Base-by-base conservation (phyloP, 2,888 invertebrate species). In the Aleiodes leptofemur region DNA sequence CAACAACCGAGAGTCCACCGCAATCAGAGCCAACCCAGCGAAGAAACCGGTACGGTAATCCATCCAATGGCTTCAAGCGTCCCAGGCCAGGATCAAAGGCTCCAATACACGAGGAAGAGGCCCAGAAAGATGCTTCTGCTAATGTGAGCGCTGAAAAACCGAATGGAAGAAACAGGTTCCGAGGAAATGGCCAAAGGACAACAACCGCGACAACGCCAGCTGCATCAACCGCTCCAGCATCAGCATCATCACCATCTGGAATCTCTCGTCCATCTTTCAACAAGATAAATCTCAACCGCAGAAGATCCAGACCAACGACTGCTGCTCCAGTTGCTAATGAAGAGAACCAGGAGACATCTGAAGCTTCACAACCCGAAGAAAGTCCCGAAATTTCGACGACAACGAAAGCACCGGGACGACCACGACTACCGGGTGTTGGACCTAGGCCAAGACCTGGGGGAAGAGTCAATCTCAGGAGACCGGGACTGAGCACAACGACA, bases 381-480 rank as follows among this genome's bases (percentile, higher is more conserved):
- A 16, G 73, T 8, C 76, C 79, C 11, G 76, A 68, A 56, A 57
- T 55, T 61, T 74, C 34, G 16, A 79, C 73, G 61, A 83, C 78
- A 2, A 79, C 85, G 3, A 83, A 84, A 56, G 66, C 83, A 0
- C 76, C 73, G 3, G 73, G 80, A 3, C 82, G 83, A 14, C 53
- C 83, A 1, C 85, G 85, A 75, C 73, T 86, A 31, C 84, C 87
- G 0, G 91, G 91, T 0, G 90, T 90, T 6, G 88, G 85, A 48
- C 80, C 90, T 1, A 87, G 94, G 70, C 92, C 94, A 0, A 90
- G 94, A 73, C 94, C 94, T 0, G 94, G 94, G 1, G 92, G 93
- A 2, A 91, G 93, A 83, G 90, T 95, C 64, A 94, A 93, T 85
- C 87, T 94, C 78, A 92, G 86, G 57, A 88, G 90, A 72, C 90